These are phyloP conservation scores for Drosophila pruinosa DNA, from an alignment of 1,140 invertebrate genomes.

Conservation along the genomic window DNA sequence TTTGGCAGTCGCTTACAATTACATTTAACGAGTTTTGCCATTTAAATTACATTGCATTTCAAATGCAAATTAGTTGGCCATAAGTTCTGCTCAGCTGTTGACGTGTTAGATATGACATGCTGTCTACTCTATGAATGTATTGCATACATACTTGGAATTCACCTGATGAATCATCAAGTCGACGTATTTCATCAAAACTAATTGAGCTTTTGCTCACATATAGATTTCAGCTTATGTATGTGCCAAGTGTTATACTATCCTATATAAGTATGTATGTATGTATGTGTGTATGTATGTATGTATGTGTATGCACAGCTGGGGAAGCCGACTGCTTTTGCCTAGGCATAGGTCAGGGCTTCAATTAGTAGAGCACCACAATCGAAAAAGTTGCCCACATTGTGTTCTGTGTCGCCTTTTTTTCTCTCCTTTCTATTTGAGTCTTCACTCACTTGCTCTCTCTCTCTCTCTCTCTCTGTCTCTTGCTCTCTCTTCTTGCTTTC, in stretches of 20 bases:
- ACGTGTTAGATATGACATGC: background rate
- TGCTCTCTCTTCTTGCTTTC: background rate
- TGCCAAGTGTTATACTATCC: no score
- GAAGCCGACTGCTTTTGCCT: conserved; percentile 28
- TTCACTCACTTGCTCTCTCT: background rate
- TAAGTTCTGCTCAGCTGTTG: background rate
- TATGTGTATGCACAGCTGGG: background rate
- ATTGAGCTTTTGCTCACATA: conserved; percentile 21
- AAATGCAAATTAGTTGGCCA: conserved; percentile 5
- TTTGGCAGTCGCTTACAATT: no score
- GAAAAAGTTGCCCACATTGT: conserved; percentile 27
- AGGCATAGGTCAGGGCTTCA: conserved; percentile 68
- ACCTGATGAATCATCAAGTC: conserved; percentile 5
- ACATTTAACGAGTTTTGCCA: no score
- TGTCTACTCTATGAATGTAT: no score
- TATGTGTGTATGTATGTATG: background rate
- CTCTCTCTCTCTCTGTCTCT: background rate
- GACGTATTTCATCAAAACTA: conserved; percentile 14
- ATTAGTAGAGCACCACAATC: conserved; percentile 37
- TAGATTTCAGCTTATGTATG: no score
- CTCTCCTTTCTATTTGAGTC: no score
- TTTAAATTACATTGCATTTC: background rate
- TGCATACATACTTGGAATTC: background rate
- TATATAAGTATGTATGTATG: background rate
- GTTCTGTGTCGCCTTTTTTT: background rate